These are phyloP conservation scores for Carlito syrichta DNA, from an alignment of 2,113 vertebrate species.

Conservation along the genomic window DNA sequence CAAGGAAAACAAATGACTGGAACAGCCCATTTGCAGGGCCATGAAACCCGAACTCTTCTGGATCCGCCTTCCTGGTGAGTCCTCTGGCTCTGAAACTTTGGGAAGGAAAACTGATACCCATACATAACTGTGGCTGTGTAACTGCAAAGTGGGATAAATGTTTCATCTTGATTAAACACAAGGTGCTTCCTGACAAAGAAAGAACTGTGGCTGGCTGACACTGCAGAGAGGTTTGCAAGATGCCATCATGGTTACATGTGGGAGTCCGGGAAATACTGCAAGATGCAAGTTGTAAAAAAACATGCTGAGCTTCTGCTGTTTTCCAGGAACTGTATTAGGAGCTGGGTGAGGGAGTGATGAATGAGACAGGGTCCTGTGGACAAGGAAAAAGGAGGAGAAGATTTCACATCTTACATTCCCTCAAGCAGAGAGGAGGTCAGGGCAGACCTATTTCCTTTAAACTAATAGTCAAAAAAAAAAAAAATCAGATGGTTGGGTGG, in stretches of 20 bases:
- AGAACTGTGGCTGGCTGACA: background rate
- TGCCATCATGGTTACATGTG: background rate
- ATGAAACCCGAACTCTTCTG: conserved; percentile 52
- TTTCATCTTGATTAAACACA: conserved; percentile 23
- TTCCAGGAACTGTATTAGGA: background rate
- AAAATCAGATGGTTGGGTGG: background rate
- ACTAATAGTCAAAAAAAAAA: background rate
- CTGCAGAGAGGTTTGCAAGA: background rate
- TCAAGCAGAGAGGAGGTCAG: background rate
- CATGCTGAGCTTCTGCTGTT: background rate
- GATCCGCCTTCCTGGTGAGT: background rate
- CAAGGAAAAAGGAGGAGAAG: background rate
- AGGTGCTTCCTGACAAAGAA: conserved; percentile 27
- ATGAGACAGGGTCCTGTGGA: background rate
- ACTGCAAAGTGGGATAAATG: conserved; percentile 10
- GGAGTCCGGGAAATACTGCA: background rate
- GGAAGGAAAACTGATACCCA: conserved; percentile 55
- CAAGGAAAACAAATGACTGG: conserved; percentile 16
- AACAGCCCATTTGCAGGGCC: conserved; percentile 19
- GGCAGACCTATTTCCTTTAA: background rate
- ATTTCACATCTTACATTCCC: background rate
- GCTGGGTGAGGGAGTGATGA: background rate
- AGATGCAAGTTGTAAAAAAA: background rate
- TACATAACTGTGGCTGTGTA: conserved; percentile 17
- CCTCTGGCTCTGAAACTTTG: conserved; percentile 40